Percentiles rank a stretch among this genome's conserved stretches.
These are phyloP conservation scores for Eremobia ochroleuca DNA, from an alignment of 2,888 invertebrate species.

Conservation along the genomic window DNA sequence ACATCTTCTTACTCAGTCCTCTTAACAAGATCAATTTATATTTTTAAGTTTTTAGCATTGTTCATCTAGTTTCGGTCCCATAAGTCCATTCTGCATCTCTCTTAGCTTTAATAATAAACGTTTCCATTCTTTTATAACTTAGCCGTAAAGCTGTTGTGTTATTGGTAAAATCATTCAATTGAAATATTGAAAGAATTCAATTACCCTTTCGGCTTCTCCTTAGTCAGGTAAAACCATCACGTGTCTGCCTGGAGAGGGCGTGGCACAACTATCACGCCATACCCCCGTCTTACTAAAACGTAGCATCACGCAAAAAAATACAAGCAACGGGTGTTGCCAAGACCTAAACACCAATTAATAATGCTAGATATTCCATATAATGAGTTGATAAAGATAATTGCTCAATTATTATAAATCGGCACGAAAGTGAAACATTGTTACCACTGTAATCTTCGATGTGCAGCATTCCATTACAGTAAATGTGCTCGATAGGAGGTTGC, in stretches of 20 bases:
- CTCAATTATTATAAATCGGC: slow-evolving; percentile 49
- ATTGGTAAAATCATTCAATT: slow-evolving; percentile 2
- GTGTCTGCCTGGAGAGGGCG: slow-evolving; percentile 38
- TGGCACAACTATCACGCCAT: slow-evolving; percentile 61
- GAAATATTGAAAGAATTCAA: neutral
- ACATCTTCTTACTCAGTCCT: neutral
- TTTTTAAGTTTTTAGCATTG: neutral
- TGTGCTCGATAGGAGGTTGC: neutral
- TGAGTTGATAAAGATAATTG: slow-evolving; percentile 51
- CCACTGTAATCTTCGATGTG: slow-evolving; percentile 5
- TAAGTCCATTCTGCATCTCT: neutral
- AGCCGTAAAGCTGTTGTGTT: neutral
- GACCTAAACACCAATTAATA: slow-evolving; percentile 62
- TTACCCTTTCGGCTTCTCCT: slow-evolving; percentile 16
- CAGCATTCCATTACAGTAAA: slow-evolving; percentile 1
- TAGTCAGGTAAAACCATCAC: slow-evolving; percentile 18
- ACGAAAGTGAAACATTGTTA: slow-evolving; percentile 45
- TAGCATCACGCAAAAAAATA: slow-evolving; percentile 53
- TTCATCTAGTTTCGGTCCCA: neutral
- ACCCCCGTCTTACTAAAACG: slow-evolving; percentile 45
- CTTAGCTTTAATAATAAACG: neutral
- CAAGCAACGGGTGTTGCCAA: slow-evolving; percentile 51
- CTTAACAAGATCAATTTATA: neutral
- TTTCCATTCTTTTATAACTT: neutral
- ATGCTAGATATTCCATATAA: slow-evolving; percentile 52